Evolutionary conservation across 2,113 vertebrate species (phyloP), one percentile per base, ranked within the genome.

Genomic region (Drymodes brunneopygia): DNA sequence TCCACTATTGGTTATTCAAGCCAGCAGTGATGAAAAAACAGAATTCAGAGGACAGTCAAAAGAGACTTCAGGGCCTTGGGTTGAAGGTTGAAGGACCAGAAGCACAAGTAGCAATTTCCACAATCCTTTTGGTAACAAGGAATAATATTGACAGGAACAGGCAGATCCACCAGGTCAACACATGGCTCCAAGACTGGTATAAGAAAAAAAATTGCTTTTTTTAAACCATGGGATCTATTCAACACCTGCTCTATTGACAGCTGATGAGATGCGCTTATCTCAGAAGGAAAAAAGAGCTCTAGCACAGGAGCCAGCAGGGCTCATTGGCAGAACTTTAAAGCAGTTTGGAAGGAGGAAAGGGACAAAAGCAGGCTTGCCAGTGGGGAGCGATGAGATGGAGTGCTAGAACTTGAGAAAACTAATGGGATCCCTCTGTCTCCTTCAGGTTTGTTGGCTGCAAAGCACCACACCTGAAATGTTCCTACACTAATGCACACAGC

Each of bases 61-160:
- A 67, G 33, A 67, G 33, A 86, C 38, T 69, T 44, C 27, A 69
- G 33, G 53, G 21, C 21, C 45, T 64, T 36, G 24, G 10, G 31
- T 25, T 35, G 40, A 72, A 47, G 6, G 48, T 2, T 64, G 53
- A 67, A 77, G 22, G 28, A 77, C 53, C 45, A 77, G 45, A 51
- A 67, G 27, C 36, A 77, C 11, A 51, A 0, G 0, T 8, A 60
- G 33, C 2, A 0, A 29, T 28, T 51, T 51, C 18, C 33, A 75
- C 10, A 42, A 36, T 51, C 9, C 36, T 66, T 66, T 22, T 12
- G 45, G 45, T 36, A 45, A 77, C 33, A 33, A 36, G 11, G 45
- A 75, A 22, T 71, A 61, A 35, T 18, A 77, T 1, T 51, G 36
- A 58, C 27, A 77, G 27, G 14, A 77, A 60, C 3, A 77, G 53